Evolutionary conservation across 35 echinoderm and acorn worm genomes (phyloP).

Genomic region (Diadema setosum): DNA sequence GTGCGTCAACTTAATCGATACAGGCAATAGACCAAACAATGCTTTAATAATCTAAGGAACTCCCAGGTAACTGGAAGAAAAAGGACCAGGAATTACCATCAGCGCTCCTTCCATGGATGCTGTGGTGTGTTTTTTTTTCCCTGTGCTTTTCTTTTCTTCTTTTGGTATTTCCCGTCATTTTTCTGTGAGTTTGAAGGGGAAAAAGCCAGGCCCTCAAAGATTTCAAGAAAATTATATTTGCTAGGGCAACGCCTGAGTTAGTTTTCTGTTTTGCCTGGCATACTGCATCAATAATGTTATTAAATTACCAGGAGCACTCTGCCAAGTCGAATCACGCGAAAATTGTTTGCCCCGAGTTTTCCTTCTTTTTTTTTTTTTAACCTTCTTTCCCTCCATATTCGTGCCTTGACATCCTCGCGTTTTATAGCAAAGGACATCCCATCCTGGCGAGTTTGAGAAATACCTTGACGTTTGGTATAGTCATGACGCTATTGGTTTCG

Average conservation of each 20-base stretch:
- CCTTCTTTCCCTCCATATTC: too few species aligned
- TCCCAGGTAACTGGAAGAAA: background rate
- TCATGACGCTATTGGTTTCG: too few species aligned
- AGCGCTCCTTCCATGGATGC: background rate
- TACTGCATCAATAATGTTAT: slow-evolving; percentile 4
- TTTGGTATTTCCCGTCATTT: background rate
- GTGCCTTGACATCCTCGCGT: too few species aligned
- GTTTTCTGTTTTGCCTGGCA: background rate
- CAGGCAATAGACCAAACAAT: background rate
- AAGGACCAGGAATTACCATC: background rate
- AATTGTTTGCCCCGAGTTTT: background rate
- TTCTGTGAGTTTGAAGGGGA: background rate
- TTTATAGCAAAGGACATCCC: too few species aligned
- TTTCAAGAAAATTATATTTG: background rate
- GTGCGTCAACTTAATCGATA: background rate
- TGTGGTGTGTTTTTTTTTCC: background rate
- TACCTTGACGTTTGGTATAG: too few species aligned
- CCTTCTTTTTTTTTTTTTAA: too few species aligned
- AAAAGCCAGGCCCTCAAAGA: background rate
- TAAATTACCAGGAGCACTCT: background rate
- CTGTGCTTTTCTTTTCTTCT: background rate
- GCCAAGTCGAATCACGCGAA: background rate
- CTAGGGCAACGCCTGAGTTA: background rate
- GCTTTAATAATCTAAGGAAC: background rate
- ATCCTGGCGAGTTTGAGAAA: too few species aligned